Percentiles rank a stretch among this genome's conserved stretches.
phyloP scores from a whole-genome alignment of 2,113 vertebrate species.

The Choloepus hoffmanni region DNA sequence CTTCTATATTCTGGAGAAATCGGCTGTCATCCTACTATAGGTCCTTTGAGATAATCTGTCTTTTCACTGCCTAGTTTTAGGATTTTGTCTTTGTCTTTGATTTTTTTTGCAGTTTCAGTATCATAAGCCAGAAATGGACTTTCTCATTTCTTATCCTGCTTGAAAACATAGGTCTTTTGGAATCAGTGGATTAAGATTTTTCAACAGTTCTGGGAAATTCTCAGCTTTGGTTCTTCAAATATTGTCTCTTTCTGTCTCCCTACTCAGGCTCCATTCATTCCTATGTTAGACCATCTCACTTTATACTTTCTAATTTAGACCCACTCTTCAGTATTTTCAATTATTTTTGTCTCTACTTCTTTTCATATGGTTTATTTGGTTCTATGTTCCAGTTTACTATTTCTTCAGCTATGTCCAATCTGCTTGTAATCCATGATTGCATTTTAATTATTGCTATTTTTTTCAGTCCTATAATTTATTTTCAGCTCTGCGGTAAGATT shows the following conservation, averaged over 20 bases:
- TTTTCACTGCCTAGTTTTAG: not conserved
- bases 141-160: not conserved
- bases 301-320: not conserved
- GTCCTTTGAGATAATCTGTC: not conserved
- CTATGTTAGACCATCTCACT: not conserved
- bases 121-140: not conserved
- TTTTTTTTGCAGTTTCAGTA: not conserved
- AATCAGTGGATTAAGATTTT: not conserved
- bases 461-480: not conserved
- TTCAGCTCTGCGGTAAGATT: not conserved
- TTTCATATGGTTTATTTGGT: too few species aligned
- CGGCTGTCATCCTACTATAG: too few species aligned
- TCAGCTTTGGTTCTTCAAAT: not conserved
- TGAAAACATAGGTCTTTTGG: not conserved
- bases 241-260: not conserved
- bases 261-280: not conserved
- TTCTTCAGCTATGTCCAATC: not conserved
- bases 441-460: not conserved
- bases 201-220: not conserved
- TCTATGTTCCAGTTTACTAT: too few species aligned
- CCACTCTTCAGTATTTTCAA: not conserved
- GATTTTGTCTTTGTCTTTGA: not conserved
- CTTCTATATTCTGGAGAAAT: not conserved
- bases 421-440: not conserved
- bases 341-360: not conserved